Base-by-base conservation (phyloP, 1,140 invertebrate genomes). In the Ceratina calcarata region DNA sequence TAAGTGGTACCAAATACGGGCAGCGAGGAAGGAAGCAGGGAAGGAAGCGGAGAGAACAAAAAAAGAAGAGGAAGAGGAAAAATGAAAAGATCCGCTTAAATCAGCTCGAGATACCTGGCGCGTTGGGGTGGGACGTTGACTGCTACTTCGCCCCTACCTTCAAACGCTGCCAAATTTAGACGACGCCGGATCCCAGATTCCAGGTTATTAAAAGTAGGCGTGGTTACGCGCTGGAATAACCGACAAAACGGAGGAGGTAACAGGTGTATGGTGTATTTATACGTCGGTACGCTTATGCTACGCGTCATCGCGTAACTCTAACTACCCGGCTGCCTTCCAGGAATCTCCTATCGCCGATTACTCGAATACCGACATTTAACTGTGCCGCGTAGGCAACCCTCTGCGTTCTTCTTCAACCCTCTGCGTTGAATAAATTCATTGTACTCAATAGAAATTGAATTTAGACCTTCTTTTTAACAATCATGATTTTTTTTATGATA, bases 201-300 rank as follows among this genome's bases (percentile, higher is more conserved):
- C 91, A 91, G 90, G 81, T 92, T 92, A 91, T 92, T 92, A 91
- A 91, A 92, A 91, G 91, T 92, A 77, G 91, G 91, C 88, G 90
- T 86, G 85, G 85, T 79, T 58, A 71, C 3, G 58, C 20, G 64
- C 84, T 86, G 83, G 86, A 81, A 68, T 69, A 87, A 77, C 71
- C 66, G 84, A 81, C 81, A 81, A 88, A 86, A 85, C 78, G 78
- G 84, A 73, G 81, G 81, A 81, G 80, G 80, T 88, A 87, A 91
- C 91, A 91, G 91, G 91, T 92, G 91, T 90, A 87, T 75, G 74
- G 81, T 89, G 83, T 92, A 91, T 92, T 92, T 91, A 92, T 92
- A 91, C 84, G 86, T 88, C 57, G 68, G 76, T 82, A 74, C 67
- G 74, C 68, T 78, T 78, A 83, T 82, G 37, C 37, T 45, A 81